These are phyloP conservation scores for Myrmophylax atrothorax DNA, from an alignment of 2,113 vertebrate species.

Conservation along the genomic window DNA sequence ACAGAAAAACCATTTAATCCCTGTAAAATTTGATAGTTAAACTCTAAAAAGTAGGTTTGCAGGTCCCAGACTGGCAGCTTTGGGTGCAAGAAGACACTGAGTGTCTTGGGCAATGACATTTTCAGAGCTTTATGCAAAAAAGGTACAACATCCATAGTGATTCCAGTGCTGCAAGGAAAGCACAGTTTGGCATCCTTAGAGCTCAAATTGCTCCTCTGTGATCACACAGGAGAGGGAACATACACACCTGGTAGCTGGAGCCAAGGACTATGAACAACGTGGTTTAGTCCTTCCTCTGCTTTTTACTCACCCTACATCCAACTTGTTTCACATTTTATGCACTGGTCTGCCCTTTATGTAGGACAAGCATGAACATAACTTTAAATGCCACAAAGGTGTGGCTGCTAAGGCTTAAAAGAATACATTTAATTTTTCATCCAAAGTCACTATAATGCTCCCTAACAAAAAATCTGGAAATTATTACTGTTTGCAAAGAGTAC, in stretches of 20 bases:
- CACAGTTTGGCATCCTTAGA: not conserved
- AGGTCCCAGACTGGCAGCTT: not conserved
- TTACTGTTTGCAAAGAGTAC: not conserved
- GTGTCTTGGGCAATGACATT: not conserved
- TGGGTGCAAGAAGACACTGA: not conserved
- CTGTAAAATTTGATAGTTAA: fast-evolving
- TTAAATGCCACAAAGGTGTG: not conserved
- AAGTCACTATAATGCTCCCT: not conserved
- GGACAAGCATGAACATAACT: not conserved
- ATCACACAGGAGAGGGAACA: not conserved
- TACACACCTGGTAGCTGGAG: not conserved
- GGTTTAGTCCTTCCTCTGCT: not conserved
- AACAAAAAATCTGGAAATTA: not conserved
- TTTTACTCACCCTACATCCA: not conserved
- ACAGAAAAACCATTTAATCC: not conserved
- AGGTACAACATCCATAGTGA: not conserved
- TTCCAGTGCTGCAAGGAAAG: not conserved
- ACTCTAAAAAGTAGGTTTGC: not conserved
- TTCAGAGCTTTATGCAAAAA: not conserved
- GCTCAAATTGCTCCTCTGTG: not conserved
- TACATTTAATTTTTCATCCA: not conserved
- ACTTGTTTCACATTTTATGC: not conserved
- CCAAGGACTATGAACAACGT: not conserved
- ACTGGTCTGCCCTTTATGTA: not conserved
- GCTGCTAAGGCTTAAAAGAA: not conserved